phyloP scores from a whole-genome alignment of 2,888 invertebrate species.

The Corythucha ciliata region DNA sequence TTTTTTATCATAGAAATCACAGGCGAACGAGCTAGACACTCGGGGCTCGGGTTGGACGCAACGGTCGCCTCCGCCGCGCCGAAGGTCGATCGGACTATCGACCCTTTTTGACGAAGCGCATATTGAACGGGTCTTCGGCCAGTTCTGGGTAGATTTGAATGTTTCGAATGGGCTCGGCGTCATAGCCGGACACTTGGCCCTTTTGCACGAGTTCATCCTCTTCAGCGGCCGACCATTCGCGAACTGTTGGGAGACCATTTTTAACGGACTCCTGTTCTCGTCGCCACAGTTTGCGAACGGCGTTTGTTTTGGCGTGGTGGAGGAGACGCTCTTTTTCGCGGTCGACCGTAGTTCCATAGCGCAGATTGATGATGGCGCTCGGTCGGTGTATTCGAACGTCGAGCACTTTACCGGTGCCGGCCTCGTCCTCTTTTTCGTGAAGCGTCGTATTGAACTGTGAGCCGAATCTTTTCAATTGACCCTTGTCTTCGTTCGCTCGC shows the following conservation, averaged over 20 bases:
- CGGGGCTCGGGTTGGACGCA: too few relatives aligned
- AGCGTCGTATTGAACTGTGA: conserved; percentile 86
- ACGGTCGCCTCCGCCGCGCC: too few relatives aligned
- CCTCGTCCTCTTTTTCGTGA: conserved; percentile 62
- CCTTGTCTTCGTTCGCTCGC: conserved; percentile 80
- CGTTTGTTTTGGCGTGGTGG: conserved; percentile 80
- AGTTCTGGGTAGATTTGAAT: conserved; percentile 82
- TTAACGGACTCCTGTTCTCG: conserved; percentile 78
- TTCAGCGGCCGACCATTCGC: too few relatives aligned
- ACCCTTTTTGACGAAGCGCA: conserved; percentile 70
- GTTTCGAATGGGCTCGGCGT: conserved; percentile 85
- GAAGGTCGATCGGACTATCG: conserved; percentile 35
- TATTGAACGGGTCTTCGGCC: conserved; percentile 92
- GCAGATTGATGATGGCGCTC: conserved; percentile 81
- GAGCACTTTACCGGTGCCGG: conserved; percentile 42
- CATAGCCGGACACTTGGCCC: conserved; percentile 76
- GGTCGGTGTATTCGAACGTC: conserved; percentile 86
- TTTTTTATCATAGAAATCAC: too few relatives aligned
- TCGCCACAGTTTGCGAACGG: conserved; percentile 86
- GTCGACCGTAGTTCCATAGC: conserved; percentile 88
- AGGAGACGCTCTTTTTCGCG: conserved; percentile 80
- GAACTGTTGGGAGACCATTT: conserved; percentile 40
- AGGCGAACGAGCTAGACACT: too few relatives aligned
- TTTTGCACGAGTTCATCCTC: conserved; percentile 70
- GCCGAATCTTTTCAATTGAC: conserved; percentile 78